A percentile compares a stretch with the other conserved stretches of the same genome.
These are phyloP conservation scores for Aethes cnicana DNA, from an alignment of 2,888 invertebrate species.

Conservation along the genomic window DNA sequence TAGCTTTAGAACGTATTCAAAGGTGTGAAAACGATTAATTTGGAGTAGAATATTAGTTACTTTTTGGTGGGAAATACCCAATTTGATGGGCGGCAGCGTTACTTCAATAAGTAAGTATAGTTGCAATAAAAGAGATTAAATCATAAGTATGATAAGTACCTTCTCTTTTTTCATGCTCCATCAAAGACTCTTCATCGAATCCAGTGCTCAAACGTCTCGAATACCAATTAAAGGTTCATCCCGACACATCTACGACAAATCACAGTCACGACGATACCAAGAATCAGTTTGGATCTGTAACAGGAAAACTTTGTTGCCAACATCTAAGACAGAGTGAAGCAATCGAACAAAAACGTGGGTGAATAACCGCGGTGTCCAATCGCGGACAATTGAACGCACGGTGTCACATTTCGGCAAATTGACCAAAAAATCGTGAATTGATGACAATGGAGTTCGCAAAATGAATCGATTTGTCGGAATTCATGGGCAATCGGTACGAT, in stretches of 20 bases:
- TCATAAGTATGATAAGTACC: too few species aligned
- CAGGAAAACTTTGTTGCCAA: conserved; percentile 20
- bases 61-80: conserved; percentile 20
- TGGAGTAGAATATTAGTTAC: conserved; percentile 13
- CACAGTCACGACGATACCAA: conserved; percentile 26
- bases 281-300: conserved; percentile 6
- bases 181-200: not conserved
- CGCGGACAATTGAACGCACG: conserved; percentile 26
- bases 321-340: conserved; percentile 13
- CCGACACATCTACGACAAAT: conserved; percentile 13
- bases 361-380: conserved; percentile 21
- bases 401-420: conserved; percentile 32
- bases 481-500: conserved; percentile 22
- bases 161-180: too few species aligned
- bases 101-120: not conserved
- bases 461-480: conserved; percentile 26
- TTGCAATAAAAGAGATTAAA: too few species aligned
- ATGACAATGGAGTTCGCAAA: conserved; percentile 30
- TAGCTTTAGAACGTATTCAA: conserved; percentile 34
- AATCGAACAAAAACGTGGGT: conserved; percentile 18
- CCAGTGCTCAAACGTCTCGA: not conserved
- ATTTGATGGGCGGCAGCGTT: too few species aligned
- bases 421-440: conserved; percentile 33
- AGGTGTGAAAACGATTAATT: conserved; percentile 31
- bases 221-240: conserved; percentile 21